Base-by-base conservation (phyloP, 2,888 invertebrate genomes). In the Macaria liturata region DNA sequence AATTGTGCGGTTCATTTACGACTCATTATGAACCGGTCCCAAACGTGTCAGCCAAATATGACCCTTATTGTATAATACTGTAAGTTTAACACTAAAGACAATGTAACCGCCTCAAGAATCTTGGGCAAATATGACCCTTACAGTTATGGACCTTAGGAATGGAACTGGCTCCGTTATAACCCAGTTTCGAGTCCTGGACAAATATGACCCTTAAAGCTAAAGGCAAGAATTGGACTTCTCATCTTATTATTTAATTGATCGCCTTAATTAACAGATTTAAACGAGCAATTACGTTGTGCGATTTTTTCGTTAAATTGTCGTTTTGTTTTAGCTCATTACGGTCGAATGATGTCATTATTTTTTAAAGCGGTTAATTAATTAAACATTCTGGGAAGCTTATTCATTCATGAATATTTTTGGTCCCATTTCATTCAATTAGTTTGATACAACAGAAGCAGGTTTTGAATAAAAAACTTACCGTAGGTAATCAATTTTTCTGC, bases 1-100 rank as follows among this genome's bases (percentile, higher is more conserved):
- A 64, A 66, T 64, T 57, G 49, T 43, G 54, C 46, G 57, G 59
- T 57, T 60, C 54, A 57, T 65, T 67, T 62, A 47, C 32, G 48
- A 55, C 52, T 59, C 51, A 61, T 63, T 60, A 57, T 34, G 43
- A 55, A 8, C 50, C 49, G 8, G 48, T 45, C 42, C 50, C 46
- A 6, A 47, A 40, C 47, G 44, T 47, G 42, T 9, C n/a, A 37
- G 31, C 40, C 39, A 54, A 57, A 54, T 61, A 54, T 51, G 46
- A 39, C 45, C 51, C 34, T 49, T 46, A 20, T 32, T 34, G 32
- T 40, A 7, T 37, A 37, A 20, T 2, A 20, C 20, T 20, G 20
- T 20, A 20, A 20, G 20, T 20, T 20, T 20, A 20, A 37, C 34
- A 7, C 34, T 37, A 37, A 37, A 37, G 5, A 37, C 49, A 61